A percentile compares a stretch with the other conserved stretches of the same genome.
Conservation (phyloP, 2,888 invertebrate genomes). For the Idaea dimidiata region DNA sequence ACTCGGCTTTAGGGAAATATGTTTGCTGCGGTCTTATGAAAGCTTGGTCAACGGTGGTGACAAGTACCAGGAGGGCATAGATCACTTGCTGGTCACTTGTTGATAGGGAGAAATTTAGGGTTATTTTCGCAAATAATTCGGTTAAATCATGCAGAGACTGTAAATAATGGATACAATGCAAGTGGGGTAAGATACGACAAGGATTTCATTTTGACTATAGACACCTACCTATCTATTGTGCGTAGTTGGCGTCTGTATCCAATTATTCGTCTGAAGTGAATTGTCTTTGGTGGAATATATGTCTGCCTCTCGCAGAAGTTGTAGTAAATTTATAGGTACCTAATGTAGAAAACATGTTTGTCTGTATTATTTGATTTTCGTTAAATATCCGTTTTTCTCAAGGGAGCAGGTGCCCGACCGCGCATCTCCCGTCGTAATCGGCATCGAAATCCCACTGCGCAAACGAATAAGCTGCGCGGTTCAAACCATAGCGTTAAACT, state of each 20-base stretch:
- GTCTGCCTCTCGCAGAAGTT: neutral
- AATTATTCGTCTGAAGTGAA: neutral
- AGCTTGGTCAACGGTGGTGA: neutral
- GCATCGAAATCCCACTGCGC: too few relatives aligned
- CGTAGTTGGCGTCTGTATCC: neutral
- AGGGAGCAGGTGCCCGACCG: too few relatives aligned
- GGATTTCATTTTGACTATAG: neutral
- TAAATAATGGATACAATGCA: neutral
- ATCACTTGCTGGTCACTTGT: neutral
- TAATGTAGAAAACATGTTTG: too few relatives aligned
- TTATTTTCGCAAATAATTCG: neutral
- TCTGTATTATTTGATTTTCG: too few relatives aligned
- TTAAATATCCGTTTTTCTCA: too few relatives aligned
- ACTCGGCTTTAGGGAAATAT: constrained; percentile 38
- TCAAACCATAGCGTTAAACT: too few relatives aligned
- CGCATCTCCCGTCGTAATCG: too few relatives aligned
- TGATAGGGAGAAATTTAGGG: neutral
- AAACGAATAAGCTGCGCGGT: too few relatives aligned
- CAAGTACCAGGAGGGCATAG: neutral
- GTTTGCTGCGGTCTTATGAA: constrained; percentile 17
- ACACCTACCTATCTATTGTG: neutral
- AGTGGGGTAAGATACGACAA: neutral
- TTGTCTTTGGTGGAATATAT: neutral
- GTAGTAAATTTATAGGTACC: neutral
- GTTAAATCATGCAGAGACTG: neutral